A percentile compares a stretch with the other conserved stretches of the same genome.
These are phyloP conservation scores for Chrysemys picta DNA, from an alignment of 2,113 vertebrate genomes.

Conservation along the genomic window DNA sequence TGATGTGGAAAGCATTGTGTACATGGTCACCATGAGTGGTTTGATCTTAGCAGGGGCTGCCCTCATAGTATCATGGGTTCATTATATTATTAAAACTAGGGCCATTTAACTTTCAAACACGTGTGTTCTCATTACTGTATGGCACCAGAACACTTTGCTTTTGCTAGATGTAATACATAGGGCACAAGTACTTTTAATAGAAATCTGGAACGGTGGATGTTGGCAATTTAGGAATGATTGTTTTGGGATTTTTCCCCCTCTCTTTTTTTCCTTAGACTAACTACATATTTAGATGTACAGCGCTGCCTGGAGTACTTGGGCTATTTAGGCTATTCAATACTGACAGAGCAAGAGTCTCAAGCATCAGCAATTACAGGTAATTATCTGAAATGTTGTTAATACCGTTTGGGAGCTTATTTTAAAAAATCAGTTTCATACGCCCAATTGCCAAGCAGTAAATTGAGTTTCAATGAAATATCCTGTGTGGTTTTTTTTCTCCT, in stretches of 20 bases:
- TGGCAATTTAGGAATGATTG: neutral
- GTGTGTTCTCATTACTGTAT: neutral
- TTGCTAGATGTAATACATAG: rapidly evolving
- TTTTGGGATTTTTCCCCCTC: neutral
- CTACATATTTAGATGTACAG: slow-evolving; percentile 96
- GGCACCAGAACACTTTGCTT: neutral
- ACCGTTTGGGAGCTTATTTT: neutral
- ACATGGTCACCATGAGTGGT: neutral
- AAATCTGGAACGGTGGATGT: neutral
- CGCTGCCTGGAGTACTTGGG: slow-evolving; percentile 96
- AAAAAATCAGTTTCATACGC: neutral
- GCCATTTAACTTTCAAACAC: neutral
- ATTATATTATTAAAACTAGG: neutral
- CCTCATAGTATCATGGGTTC: neutral
- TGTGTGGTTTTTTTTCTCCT: neutral
- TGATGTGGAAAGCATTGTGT: neutral
- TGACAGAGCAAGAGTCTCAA: slow-evolving; percentile 97
- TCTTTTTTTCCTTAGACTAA: slow-evolving; percentile 83
- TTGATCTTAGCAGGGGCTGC: neutral
- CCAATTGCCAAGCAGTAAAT: neutral
- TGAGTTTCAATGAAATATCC: neutral
- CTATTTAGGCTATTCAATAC: slow-evolving; percentile 96
- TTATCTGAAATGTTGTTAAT: neutral
- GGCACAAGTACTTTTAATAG: neutral
- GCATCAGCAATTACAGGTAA: slow-evolving; percentile 94